Evolutionary conservation across 2,113 vertebrate genomes (phyloP), one percentile per base, ranked within the genome.

Genomic region (Aleadryas rufinucha): DNA sequence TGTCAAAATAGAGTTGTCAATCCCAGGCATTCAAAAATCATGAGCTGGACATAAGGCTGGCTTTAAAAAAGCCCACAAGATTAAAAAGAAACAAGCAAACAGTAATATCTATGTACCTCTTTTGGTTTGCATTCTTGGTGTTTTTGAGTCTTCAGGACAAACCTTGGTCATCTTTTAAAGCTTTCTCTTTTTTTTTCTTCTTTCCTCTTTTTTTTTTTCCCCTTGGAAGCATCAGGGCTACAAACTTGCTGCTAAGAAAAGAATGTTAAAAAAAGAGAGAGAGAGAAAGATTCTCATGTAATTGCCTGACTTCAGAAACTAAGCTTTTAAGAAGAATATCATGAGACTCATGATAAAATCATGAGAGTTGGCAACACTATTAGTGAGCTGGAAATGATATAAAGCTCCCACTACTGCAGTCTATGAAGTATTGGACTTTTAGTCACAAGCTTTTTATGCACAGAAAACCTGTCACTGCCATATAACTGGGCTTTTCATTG

Each of bases 341-440:
- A 92, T 89, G 93, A 97, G 93, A 81, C 91, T 97, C 96, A 96
- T 96, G 93, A 96, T 96, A 97, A 95, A 96, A 97, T 96, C 96
- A 95, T 95, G 96, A 96, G 94, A 96, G 89, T 37, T 96, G 95
- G 96, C 94, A 97, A 94, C 89, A 92, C 91, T 89, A 95, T 95
- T 95, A 97, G 93, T 74, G 89, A 95, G 93, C 84, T 95, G 89
- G 94, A 96, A 95, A 96, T 96, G 39, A 94, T 92, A 95, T 89
- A 95, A 95, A 96, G 91, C 91, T 95, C 72, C 80, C 76, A 75
- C 47, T 96, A 92, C 83, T 89, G 56, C 94, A 90, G 80, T 84
- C 89, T 90, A 28, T 77, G 77, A 97, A 96, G 89, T 70, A 89
- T 70, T 89, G 89, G 93, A 92, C 91, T 89, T 95, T 10, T 50